Evolutionary conservation across 2,113 vertebrate genomes (phyloP).

Genomic region (Passer montanus): DNA sequence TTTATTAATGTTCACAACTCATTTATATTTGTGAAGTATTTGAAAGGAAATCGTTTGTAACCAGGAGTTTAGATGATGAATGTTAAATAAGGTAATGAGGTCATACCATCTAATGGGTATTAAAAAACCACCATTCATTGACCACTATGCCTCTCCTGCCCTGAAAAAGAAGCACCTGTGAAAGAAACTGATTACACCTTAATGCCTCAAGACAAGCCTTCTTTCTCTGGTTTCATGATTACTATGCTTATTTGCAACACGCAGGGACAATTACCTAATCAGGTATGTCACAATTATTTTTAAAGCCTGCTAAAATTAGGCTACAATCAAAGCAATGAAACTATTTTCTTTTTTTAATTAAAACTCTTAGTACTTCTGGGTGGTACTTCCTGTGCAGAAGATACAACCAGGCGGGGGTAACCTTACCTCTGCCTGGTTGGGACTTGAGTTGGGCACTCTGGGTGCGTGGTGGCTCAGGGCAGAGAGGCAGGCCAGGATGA

Average conservation of each 20-base stretch:
- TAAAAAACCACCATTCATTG: neutral
- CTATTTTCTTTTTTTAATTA: neutral
- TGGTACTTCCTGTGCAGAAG: neutral
- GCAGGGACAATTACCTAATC: neutral
- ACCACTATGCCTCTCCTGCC: neutral
- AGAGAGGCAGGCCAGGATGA: slow-evolving; percentile 96
- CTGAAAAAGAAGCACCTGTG: neutral
- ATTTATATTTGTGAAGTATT: neutral
- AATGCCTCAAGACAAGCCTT: neutral
- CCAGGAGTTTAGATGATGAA: neutral
- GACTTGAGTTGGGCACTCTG: slow-evolving; percentile 85
- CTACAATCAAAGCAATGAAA: neutral
- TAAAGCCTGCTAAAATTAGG: neutral
- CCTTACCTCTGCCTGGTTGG: slow-evolving; percentile 88
- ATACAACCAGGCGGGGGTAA: neutral
- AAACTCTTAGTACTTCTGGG: neutral
- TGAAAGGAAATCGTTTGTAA: neutral
- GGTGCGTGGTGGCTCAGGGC: slow-evolving; percentile 97
- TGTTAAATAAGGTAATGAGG: neutral
- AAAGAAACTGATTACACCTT: neutral
- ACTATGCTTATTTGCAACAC: neutral
- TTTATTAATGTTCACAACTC: neutral
- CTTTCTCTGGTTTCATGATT: neutral
- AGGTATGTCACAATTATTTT: neutral
- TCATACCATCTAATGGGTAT: neutral